phyloP scores from a whole-genome alignment of 2,797 vertebrate species.

The Poecilia picta region DNA sequence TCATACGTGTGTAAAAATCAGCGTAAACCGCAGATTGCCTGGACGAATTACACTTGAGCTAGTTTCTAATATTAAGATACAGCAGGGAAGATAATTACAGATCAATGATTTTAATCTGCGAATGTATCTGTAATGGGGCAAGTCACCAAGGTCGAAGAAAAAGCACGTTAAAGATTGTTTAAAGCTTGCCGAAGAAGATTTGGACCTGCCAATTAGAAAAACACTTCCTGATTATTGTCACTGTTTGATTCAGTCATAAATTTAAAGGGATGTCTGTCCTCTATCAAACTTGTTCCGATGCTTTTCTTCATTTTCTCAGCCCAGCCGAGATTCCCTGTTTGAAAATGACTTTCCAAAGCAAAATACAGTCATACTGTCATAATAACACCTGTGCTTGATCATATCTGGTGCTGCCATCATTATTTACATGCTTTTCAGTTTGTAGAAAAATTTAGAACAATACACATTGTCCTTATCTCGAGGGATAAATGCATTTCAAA shows the following conservation, averaged over 20 bases:
- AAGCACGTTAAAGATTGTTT: not conserved
- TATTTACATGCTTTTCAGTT: not conserved
- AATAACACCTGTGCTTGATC: not conserved
- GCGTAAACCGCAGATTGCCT: slow-evolving; percentile 22
- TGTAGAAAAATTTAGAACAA: not conserved
- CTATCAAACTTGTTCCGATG: too few species aligned
- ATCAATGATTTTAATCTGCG: not conserved
- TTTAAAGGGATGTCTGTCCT: too few species aligned
- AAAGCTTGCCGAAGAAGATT: not conserved
- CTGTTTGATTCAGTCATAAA: too few species aligned
- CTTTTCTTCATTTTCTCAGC: too few species aligned
- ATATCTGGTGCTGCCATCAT: not conserved
- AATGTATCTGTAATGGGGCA: not conserved
- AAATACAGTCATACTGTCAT: not conserved
- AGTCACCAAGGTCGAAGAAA: not conserved
- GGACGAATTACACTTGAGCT: slow-evolving; percentile 9
- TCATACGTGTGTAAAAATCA: slow-evolving; percentile 28
- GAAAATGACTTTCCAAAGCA: not conserved
- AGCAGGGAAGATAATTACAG: not conserved
- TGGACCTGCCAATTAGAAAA: not conserved
- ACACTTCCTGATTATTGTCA: too few species aligned
- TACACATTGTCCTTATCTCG: not conserved
- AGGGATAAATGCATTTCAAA: not conserved
- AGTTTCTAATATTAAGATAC: not conserved
- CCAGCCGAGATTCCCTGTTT: not conserved